A percentile compares a stretch with the other conserved stretches of the same genome.
phyloP scores from a whole-genome alignment of 1,140 invertebrate species.

The Papilio polyxenes region DNA sequence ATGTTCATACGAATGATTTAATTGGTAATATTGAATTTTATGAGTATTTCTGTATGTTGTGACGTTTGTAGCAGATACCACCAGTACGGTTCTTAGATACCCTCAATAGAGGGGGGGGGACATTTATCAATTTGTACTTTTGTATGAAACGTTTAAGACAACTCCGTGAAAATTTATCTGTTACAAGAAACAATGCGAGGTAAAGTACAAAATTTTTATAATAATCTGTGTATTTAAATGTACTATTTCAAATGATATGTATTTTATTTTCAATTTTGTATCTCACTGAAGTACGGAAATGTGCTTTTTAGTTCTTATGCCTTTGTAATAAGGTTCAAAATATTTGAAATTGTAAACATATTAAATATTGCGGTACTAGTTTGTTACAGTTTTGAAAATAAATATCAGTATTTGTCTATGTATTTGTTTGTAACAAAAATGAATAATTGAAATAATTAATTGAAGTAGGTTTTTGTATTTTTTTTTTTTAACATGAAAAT shows the following conservation, averaged over 20 bases:
- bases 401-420: background rate
- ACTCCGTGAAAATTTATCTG: background rate
- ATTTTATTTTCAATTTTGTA: slow-evolving; percentile 14
- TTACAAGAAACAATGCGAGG: background rate
- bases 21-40: slow-evolving; percentile 27
- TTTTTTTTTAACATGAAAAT: slow-evolving; percentile 27
- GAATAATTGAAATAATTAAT: background rate
- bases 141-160: slow-evolving; percentile 20
- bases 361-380: background rate
- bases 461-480: slow-evolving; percentile 17
- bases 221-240: background rate
- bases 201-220: slow-evolving; percentile 9
- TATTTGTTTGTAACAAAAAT: background rate
- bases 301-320: background rate
- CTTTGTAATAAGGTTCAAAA: background rate
- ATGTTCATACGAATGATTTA: background rate
- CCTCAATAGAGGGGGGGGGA: slow-evolving; percentile 5
- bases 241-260: background rate
- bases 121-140: slow-evolving; percentile 34
- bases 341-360: background rate
- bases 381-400: slow-evolving; percentile 14
- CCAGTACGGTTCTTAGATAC: slow-evolving; percentile 36
- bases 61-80: slow-evolving; percentile 10
- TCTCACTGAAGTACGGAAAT: background rate
- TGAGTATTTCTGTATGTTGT: slow-evolving; percentile 57